Evolutionary conservation across 1,140 invertebrate genomes (phyloP), one percentile per base, ranked within the genome.

Genomic region (Palaemon carinicauda): DNA sequence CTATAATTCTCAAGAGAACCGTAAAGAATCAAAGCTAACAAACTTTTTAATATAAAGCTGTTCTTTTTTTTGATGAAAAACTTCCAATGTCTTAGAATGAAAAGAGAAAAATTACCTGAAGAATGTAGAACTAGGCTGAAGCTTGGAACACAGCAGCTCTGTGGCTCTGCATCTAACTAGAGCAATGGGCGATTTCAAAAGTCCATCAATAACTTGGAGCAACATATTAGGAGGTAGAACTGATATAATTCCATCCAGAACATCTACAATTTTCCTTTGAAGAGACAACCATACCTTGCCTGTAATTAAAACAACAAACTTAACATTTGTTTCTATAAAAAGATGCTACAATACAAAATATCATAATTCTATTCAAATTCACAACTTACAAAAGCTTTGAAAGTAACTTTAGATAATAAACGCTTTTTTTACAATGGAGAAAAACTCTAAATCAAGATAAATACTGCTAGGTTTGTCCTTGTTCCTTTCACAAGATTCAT

Each of bases 131-230:
- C 94, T 93, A 65, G 94, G 93, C 69, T 95, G 94, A 4, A 98
- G 91, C 91, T 97, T 95, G 21, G 93, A 93, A 89, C 96, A 97
- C 0, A 98, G 91, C 29, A 98, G 90, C 90, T 98, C 97, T 91
- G 98, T 93, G 0, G 95, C 94, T 91, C 97, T 96, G 75, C 95
- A 93, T 89, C 95, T 93, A 1, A 98, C 95, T 2, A 93, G 93
- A 0, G 94, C 89, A 17, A 95, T 90, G 24, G 94, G 93, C 89
- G 97, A 94, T 19, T 93, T 91, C 88, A 97, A 91, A 53, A 98
- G 92, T 1, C 94, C 93, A 80, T 93, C 93, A 3, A 97, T 92
- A 1, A 96, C 96, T 31, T 93, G 91, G 15, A 98, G 90, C 90
- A 98, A 97, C 92, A 96, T 94, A 5, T 93, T 91, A 12, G 95